Percentiles rank a stretch among this genome's conserved stretches.
Evolutionary conservation across 2,888 invertebrate species (phyloP).

Genomic region (Torymus aiolomorphi): DNA sequence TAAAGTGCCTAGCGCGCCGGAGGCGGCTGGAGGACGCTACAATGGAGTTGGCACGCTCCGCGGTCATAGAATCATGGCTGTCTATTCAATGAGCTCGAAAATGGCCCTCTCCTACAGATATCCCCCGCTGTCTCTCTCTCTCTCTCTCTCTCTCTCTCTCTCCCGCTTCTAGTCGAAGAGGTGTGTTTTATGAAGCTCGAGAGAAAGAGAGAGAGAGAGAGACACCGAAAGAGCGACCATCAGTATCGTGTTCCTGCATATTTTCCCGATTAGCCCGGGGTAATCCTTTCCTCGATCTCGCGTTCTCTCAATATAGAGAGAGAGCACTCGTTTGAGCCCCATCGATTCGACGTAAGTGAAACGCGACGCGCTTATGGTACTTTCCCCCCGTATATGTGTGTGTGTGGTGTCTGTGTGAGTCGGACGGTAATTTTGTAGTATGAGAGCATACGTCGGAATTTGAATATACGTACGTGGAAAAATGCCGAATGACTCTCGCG

Average conservation of each 20-base stretch:
- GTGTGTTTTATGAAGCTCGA: slow-evolving; percentile 71
- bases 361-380: neutral
- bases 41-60: slow-evolving; percentile 75
- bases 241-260: slow-evolving; percentile 67
- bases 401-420: neutral
- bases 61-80: slow-evolving; percentile 74
- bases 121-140: neutral
- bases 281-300: neutral
- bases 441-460: neutral
- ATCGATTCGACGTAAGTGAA: slow-evolving; percentile 1
- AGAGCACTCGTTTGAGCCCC: neutral
- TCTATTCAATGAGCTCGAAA: slow-evolving; percentile 76
- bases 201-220: slow-evolving; percentile 25
- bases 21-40: slow-evolving; percentile 67
- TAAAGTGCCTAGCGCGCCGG: slow-evolving; percentile 62
- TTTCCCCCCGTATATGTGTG: neutral
- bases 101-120: slow-evolving; percentile 70
- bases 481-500: slow-evolving; percentile 18
- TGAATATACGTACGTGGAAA: slow-evolving; percentile 21
- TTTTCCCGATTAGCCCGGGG: slow-evolving; percentile 60
- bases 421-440: slow-evolving; percentile 15
- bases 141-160: slow-evolving; percentile 67
- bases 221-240: slow-evolving; percentile 59
- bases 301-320: neutral
- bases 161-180: slow-evolving; percentile 50